Conservation (phyloP, 2,113 vertebrate genomes). For the Xiphias gladius region DNA sequence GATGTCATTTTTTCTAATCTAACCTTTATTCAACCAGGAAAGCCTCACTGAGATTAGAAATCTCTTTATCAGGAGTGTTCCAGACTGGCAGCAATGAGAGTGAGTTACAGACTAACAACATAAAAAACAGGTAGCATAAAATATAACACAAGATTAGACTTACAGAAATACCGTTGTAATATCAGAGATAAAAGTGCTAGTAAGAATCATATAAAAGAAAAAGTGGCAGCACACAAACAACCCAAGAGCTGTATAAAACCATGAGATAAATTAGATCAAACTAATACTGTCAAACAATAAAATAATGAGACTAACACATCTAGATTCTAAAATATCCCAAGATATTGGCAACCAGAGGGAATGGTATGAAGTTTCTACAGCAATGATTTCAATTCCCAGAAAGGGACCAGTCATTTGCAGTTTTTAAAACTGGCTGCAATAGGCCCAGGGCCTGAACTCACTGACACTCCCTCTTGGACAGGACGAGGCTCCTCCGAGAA, state of each 20-base stretch:
- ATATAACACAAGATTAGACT: neutral
- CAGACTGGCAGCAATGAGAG: neutral
- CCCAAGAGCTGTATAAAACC: neutral
- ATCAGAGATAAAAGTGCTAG: neutral
- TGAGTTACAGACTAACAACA: neutral
- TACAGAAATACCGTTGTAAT: neutral
- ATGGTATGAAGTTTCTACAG: neutral
- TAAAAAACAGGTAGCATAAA: neutral
- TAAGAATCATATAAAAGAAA: neutral
- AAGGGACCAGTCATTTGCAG: neutral
- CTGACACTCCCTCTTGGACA: slow-evolving; percentile 45
- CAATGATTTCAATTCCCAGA: neutral
- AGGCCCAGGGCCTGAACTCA: slow-evolving; percentile 42
- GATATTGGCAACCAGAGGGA: neutral
- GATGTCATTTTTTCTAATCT: neutral
- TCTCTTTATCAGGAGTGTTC: neutral
- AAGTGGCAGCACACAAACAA: neutral
- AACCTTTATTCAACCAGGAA: too few relatives aligned
- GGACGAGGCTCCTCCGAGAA: slow-evolving; percentile 54
- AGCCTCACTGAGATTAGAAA: too few relatives aligned
- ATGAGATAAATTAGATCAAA: neutral
- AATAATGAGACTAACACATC: neutral
- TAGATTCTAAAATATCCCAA: too few relatives aligned
- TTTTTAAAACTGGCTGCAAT: neutral
- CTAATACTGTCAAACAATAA: neutral